phyloP scores from a whole-genome alignment of 1,140 invertebrate species.

The Dinoponera quadriceps region DNA sequence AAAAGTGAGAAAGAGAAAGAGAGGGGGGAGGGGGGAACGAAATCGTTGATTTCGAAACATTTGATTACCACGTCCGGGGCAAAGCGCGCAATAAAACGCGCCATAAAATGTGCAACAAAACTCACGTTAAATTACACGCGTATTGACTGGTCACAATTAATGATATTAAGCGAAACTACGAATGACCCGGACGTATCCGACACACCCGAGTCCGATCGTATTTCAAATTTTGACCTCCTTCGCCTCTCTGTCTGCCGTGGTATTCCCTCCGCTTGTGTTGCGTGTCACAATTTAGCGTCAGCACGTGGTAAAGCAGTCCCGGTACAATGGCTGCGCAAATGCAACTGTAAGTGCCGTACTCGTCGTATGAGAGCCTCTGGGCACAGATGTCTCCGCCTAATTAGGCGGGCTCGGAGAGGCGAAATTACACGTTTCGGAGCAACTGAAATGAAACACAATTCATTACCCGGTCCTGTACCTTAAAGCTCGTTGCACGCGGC shows the following conservation, averaged over 20 bases:
- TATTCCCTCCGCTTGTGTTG: neutral
- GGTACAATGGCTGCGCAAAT: constrained; percentile 30
- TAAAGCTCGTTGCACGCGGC: constrained; percentile 69
- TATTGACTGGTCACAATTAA: neutral
- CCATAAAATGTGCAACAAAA: neutral
- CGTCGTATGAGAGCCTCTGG: constrained; percentile 76
- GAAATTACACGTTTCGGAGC: constrained; percentile 83
- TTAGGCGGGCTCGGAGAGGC: constrained; percentile 77
- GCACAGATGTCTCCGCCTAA: constrained; percentile 84
- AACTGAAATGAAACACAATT: constrained; percentile 83
- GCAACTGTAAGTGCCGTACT: constrained; percentile 25
- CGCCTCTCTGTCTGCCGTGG: too few relatives aligned
- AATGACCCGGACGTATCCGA: neutral
- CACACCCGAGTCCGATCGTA: neutral
- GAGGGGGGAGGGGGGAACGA: neutral
- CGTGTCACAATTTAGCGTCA: constrained; percentile 17
- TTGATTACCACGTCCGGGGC: constrained; percentile 27
- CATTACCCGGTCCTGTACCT: constrained; percentile 77
- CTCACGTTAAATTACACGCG: neutral
- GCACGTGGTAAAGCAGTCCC: constrained; percentile 8
- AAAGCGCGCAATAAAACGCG: neutral
- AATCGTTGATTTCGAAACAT: neutral
- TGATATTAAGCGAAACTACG: neutral
- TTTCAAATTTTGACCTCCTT: neutral
- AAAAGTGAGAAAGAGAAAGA: neutral